Conservation (phyloP, 2,888 invertebrate genomes). For the Leucoptera coffeella region DNA sequence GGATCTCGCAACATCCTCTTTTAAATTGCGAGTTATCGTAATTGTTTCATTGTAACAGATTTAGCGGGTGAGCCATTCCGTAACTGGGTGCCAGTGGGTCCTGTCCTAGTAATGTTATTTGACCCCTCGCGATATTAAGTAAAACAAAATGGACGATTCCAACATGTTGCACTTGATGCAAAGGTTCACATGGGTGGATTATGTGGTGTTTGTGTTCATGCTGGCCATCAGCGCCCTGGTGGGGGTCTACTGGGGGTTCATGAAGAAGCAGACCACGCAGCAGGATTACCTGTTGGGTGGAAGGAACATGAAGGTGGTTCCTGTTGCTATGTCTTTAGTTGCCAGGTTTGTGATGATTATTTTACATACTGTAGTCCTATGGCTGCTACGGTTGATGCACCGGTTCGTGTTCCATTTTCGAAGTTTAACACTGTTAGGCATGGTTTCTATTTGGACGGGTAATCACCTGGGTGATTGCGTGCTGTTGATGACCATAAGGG, state of each 20-base stretch:
- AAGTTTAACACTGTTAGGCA: too few species aligned
- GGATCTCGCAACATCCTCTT: slow-evolving; percentile 50
- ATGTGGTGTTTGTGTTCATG: slow-evolving; percentile 72
- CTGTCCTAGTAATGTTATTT: slow-evolving; percentile 1
- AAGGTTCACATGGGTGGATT: slow-evolving; percentile 67
- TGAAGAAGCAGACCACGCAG: slow-evolving; percentile 56
- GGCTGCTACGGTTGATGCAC: too few species aligned
- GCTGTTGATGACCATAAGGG: too few species aligned
- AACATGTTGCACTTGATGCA: slow-evolving; percentile 51
- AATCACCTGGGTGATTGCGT: too few species aligned
- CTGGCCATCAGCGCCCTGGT: slow-evolving; percentile 68
- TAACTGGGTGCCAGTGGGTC: slow-evolving; percentile 16
- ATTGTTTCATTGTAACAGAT: slow-evolving; percentile 50
- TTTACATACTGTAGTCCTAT: too few species aligned
- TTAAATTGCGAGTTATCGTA: slow-evolving; percentile 53
- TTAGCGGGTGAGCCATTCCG: slow-evolving; percentile 24
- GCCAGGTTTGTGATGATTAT: too few species aligned
- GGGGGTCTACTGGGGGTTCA: slow-evolving; percentile 77
- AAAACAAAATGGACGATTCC: slow-evolving; percentile 24
- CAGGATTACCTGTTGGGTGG: slow-evolving; percentile 77
- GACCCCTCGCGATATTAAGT: too few species aligned
- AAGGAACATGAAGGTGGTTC: slow-evolving; percentile 74
- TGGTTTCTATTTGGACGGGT: too few species aligned
- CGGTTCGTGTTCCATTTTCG: too few species aligned
- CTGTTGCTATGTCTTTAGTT: slow-evolving; percentile 78